Evolutionary conservation across 2,797 vertebrate genomes (phyloP), one percentile per base, ranked within the genome.

Genomic region (Amazona ochrocephala): DNA sequence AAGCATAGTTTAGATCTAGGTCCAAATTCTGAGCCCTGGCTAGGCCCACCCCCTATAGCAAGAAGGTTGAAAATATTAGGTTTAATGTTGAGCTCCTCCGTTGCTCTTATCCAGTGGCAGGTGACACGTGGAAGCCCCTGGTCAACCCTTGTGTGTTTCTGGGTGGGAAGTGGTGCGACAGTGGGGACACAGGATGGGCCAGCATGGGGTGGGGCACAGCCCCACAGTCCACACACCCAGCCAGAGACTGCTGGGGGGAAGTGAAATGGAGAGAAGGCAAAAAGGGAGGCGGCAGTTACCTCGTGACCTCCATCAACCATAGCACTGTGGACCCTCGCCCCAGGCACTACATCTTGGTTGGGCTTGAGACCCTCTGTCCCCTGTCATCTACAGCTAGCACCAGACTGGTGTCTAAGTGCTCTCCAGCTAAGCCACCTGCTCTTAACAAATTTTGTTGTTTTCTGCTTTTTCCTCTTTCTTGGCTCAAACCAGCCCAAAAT

Each of bases 291-390:
- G 68, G 45, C 26, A 81, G 10, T 45, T 79, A 32, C 50, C 22
- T 84, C 1, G 0, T 13, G n/a, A 34, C 15, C 6, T 74, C 53
- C 65, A 19, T 61, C 37, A 30, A 0, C 20, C 0, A 0, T 42
- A 34, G 29, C 45, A 72, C 58, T 13, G 4, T 1, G 14, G 66
- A 24, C 2, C 11, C 20, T 39, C 16, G 5, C 1, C 7, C 12
- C 62, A 62, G 62, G n/a, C 20, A 41, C 22, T 45, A n/a, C 29
- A 58, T 45, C 29, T 34, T 39, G 14, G 7, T 58, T 42, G 13
- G 39, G 17, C 47, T n/a, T 4, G 12, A 75, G 76, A 84, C 12
- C 19, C 51, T 73, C 60, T 45, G 60, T 37, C 22, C 21, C 45
- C 24, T 15, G 5, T 18, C 71, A 37, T 14, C 80, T 64, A 47